Evolutionary conservation across 1,140 invertebrate genomes (phyloP), one percentile per base, ranked within the genome.

Genomic region (Hermetia illucens): DNA sequence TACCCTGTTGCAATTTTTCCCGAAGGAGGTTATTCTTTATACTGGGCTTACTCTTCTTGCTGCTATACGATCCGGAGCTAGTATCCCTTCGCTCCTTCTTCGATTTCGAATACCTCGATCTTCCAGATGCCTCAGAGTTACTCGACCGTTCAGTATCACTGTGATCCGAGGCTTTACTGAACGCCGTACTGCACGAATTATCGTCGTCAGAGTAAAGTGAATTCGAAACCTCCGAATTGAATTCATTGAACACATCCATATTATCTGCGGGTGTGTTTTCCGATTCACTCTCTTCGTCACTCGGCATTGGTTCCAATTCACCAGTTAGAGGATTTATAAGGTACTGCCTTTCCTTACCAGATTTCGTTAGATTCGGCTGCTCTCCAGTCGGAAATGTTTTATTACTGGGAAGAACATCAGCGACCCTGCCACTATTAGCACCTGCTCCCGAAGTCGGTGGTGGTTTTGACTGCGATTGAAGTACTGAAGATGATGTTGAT

Each of bases 241-340:
- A 43, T 29, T 45, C 43, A 21, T 21, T 33, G 17, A 69, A 67
- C 46, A 65, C 62, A 40, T 68, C 65, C 20, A 10, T 41, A 35
- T 20, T 18, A 55, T 55, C 34, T 58, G 53, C 10, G 13, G 58
- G 55, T 2, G 51, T 50, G n/a, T n/a, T n/a, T 36, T 59, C 57
- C 0, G 54, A 59, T 24, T 69, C 64, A 48, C 66, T 68, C 42
- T 63, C 63, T 31, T 69, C 67, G 43, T 82, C 78, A 44, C 71
- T 79, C 4, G 74, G 72, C 70, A 82, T 76, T 2, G 81, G 81
- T 56, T 91, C 87, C 47, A 92, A 58, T 45, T 83, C 75, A 10
- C 86, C 86, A 4, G 86, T 89, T 43, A 87, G 68, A 4, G 86
- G 86, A 66, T 90, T 92, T 21, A 90, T 84, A 3, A 90, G 71